phyloP scores from a whole-genome alignment of 2,888 invertebrate genomes.

The Scaptomyza tumidula region DNA sequence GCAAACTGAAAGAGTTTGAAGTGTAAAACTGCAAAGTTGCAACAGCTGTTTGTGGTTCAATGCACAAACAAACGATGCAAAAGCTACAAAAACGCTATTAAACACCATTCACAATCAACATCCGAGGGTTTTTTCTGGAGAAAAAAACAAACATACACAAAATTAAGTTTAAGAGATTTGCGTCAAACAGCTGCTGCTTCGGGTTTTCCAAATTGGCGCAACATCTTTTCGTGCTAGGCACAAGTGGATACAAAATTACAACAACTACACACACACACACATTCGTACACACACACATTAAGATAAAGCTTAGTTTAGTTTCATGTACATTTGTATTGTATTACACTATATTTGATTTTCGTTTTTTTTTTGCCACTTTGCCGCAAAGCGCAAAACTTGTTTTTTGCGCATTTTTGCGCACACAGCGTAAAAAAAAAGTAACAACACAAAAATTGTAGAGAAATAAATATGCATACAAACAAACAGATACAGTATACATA shows the following conservation, averaged over 20 bases:
- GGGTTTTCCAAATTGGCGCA: constrained; percentile 58
- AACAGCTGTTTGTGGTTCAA: constrained; percentile 33
- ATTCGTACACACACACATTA: constrained; percentile 19
- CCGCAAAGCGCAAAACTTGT: constrained; percentile 74
- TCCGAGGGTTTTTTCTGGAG: constrained; percentile 30
- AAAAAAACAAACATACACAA: constrained; percentile 22
- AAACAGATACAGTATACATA: constrained; percentile 36
- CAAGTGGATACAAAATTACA: constrained; percentile 77
- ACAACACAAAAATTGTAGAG: constrained; percentile 41
- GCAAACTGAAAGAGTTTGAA: neutral
- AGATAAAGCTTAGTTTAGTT: constrained; percentile 62
- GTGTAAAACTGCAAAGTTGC: constrained; percentile 2
- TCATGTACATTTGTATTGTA: constrained; percentile 26
- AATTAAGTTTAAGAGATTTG: constrained; percentile 21
- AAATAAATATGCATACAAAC: no score
- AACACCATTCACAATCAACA: constrained; percentile 17
- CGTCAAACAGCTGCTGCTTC: constrained; percentile 49
- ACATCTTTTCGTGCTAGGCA: constrained; percentile 73
- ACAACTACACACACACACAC: constrained; percentile 48
- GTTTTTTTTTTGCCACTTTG: constrained; percentile 45
- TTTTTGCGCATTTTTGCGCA: constrained; percentile 79
- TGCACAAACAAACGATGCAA: constrained; percentile 23
- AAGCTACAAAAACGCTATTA: constrained; percentile 7
- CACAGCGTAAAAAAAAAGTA: constrained; percentile 66
- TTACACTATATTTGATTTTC: constrained; percentile 5